These are phyloP conservation scores for Patella pellucida DNA, from an alignment of 2,888 invertebrate species.

Conservation along the genomic window DNA sequence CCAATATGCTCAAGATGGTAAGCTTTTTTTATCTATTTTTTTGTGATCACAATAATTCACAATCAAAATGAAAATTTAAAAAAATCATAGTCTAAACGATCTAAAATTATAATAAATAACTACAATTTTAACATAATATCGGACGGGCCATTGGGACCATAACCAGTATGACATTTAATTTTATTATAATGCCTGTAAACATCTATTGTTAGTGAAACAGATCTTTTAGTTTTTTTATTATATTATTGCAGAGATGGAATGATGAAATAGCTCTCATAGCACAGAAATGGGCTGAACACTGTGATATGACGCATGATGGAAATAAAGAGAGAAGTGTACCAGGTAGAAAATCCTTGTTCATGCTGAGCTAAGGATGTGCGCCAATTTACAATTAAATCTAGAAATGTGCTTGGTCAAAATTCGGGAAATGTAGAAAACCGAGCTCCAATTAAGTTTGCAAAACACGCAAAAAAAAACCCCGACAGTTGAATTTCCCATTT, in stretches of 20 bases:
- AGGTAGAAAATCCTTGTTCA: conserved; percentile 16
- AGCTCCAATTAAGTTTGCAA: no score
- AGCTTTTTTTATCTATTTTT: background rate
- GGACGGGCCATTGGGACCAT: no score
- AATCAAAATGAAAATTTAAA: no score
- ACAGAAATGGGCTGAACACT: conserved; percentile 36
- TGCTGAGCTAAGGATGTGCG: no score
- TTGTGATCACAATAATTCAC: no score
- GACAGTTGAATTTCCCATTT: no score
- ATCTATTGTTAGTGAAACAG: background rate
- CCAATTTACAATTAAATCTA: no score
- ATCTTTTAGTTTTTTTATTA: background rate
- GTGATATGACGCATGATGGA: conserved; percentile 27
- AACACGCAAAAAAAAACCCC: no score
- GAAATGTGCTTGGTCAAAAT: no score
- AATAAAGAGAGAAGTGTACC: conserved; percentile 25
- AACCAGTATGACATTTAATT: background rate
- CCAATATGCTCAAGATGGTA: conserved; percentile 30
- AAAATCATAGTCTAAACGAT: no score
- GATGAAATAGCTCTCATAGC: conserved; percentile 35
- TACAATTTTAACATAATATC: background rate
- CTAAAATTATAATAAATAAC: no score
- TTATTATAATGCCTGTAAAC: background rate
- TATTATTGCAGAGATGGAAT: conserved; percentile 33
- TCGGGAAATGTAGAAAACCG: no score